phyloP scores from a whole-genome alignment of 2,113 vertebrate species.

The Anguilla japonica region DNA sequence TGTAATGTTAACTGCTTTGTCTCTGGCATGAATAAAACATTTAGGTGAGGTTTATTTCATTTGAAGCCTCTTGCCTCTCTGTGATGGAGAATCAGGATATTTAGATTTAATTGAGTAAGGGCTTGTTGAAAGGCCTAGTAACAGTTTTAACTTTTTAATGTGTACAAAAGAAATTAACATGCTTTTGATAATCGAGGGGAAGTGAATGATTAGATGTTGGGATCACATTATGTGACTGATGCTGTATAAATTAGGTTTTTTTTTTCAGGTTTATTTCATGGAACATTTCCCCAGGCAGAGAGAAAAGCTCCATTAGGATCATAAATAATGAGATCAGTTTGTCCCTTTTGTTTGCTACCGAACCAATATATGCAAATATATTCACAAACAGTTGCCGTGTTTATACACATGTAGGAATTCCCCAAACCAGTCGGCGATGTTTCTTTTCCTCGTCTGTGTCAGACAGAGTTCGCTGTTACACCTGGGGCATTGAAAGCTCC shows the following conservation, averaged over 20 bases:
- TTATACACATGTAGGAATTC: neutral
- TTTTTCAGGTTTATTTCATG: neutral
- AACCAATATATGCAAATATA: neutral
- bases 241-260: neutral
- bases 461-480: neutral
- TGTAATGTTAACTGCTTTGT: constrained; percentile 3
- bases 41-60: neutral
- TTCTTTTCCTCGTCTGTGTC: neutral
- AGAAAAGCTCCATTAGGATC: neutral
- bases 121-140: neutral
- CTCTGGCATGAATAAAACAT: constrained; percentile 4
- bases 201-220: neutral
- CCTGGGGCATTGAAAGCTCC: neutral
- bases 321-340: neutral
- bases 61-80: constrained; percentile 10
- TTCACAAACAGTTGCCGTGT: neutral
- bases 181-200: neutral
- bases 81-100: neutral
- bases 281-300: neutral
- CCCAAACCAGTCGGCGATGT: neutral
- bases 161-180: neutral
- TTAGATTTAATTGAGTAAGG: neutral
- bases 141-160: neutral
- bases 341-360: neutral
- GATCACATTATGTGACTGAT: neutral